Evolutionary conservation across 2,888 invertebrate genomes (phyloP).

Genomic region (Tortricodes alternella): DNA sequence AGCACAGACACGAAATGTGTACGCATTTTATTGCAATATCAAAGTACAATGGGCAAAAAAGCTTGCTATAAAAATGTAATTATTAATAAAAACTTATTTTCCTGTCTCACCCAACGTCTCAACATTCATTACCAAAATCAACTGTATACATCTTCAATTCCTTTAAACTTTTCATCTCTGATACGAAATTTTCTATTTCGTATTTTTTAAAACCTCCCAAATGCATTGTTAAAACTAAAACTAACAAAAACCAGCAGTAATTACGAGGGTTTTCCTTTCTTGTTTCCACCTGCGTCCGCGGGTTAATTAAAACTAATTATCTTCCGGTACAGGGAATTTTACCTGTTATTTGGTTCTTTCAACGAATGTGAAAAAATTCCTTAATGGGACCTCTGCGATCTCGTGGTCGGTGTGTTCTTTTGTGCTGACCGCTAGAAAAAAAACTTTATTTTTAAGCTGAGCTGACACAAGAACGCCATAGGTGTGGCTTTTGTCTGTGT

Average conservation of each 20-base stretch:
- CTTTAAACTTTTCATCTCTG: neutral
- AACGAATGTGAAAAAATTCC: neutral
- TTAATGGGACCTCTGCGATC: neutral
- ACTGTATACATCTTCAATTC: neutral
- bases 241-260: slow-evolving; percentile 7
- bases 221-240: slow-evolving; percentile 9
- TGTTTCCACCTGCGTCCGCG: slow-evolving; percentile 8
- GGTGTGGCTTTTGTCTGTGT: too few species aligned
- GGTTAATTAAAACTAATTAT: slow-evolving; percentile 17
- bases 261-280: slow-evolving; percentile 6
- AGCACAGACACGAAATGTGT: too few species aligned
- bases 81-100: too few species aligned
- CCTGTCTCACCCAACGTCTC: too few species aligned
- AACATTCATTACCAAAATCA: neutral
- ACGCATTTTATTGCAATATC: too few species aligned
- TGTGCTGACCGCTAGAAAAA: neutral
- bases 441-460: neutral
- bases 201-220: neutral
- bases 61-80: too few species aligned
- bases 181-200: neutral
- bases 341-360: slow-evolving; percentile 2
- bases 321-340: slow-evolving; percentile 1
- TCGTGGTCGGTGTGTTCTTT: neutral
- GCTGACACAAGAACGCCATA: neutral
- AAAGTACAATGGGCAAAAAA: too few species aligned